phyloP scores from a whole-genome alignment of 2,888 invertebrate genomes.

The Allygus modestus region DNA sequence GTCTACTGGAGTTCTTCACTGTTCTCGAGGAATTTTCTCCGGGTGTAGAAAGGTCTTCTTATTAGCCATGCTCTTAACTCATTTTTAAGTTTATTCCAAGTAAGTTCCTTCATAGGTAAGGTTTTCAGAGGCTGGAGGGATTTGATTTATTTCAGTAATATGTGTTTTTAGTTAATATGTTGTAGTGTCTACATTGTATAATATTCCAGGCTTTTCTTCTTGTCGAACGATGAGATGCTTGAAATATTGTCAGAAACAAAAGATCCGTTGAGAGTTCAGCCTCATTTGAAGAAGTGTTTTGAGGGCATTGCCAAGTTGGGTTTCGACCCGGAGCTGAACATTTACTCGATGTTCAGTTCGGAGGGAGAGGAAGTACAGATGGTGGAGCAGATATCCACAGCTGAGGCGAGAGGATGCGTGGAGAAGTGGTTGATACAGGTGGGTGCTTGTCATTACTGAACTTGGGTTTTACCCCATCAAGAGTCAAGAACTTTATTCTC shows the following conservation, averaged over 20 bases:
- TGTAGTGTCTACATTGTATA: too few species aligned
- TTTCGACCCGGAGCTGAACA: conserved; percentile 85
- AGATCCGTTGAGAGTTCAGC: conserved; percentile 89
- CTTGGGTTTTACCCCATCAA: background rate
- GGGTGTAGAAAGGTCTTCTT: too few species aligned
- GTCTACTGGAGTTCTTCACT: too few species aligned
- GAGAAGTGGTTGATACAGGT: conserved; percentile 89
- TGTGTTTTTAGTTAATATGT: too few species aligned
- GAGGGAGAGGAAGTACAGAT: conserved; percentile 85
- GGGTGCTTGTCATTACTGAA: too few species aligned
- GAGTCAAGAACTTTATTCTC: too few species aligned
- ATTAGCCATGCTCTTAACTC: too few species aligned
- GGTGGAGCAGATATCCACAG: conserved; percentile 80
- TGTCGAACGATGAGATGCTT: conserved; percentile 94
- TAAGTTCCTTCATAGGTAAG: too few species aligned
- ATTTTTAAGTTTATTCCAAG: too few species aligned
- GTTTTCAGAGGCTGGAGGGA: too few species aligned
- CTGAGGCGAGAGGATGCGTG: conserved; percentile 87
- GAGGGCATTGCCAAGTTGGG: conserved; percentile 88
- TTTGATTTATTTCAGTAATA: too few species aligned
- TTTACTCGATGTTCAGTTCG: conserved; percentile 87
- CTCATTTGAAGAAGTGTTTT: conserved; percentile 92
- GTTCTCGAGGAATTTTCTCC: too few species aligned
- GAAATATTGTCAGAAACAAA: conserved; percentile 94
- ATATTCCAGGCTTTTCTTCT: conserved; percentile 89